Base-by-base conservation (phyloP, 2,888 invertebrate genomes). In the Ochlodes sylvanus region DNA sequence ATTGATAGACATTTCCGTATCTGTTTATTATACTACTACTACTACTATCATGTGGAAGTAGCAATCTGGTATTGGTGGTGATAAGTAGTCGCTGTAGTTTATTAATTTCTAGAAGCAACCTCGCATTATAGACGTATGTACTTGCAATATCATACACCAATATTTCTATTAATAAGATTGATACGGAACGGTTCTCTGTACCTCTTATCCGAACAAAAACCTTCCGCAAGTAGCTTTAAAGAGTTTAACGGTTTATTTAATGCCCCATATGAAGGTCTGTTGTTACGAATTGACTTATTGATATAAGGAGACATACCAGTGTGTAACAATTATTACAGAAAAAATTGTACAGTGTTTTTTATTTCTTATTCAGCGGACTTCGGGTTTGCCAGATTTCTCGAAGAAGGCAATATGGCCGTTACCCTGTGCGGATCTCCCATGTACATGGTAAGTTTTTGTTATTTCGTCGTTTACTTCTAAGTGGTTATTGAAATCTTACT, bases 361-460 rank as follows among this genome's bases (percentile, higher is more conserved):
- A n/a, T 77, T 76, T 70, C 70, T 69, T 82, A 78, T 75, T 81
- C 88, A 93, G 99, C 99, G 83, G 99, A 99, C 94, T 99, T 99
- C 94, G 99, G 99, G 62, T 99, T 99, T 94, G 99, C 99, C 64
- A 95, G 99, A 85, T 99, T 99, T 91, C 94, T 99, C 57, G 97
- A 98, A 91, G 99, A 99, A 86, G 99, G 99, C 72, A 99, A 98
- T 66, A 99, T 99, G 99, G 99, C 99, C 66, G 99, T 99, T 72
- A 99, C 99, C 41, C 94, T 99, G 52, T 99, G 99, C 90, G 99
- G 99, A 57, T 99, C 99, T 58, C 99, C 99, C 14, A 99, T 99
- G 99, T 99, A 99, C 86, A 99, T 99, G 99, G 98, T 98, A 92
- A 94, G 77, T 69, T 42, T 19, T 19, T 10, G 38, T 38, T 38